Base-by-base conservation (phyloP, 2,113 vertebrate genomes). In the Cottus gobio region DNA sequence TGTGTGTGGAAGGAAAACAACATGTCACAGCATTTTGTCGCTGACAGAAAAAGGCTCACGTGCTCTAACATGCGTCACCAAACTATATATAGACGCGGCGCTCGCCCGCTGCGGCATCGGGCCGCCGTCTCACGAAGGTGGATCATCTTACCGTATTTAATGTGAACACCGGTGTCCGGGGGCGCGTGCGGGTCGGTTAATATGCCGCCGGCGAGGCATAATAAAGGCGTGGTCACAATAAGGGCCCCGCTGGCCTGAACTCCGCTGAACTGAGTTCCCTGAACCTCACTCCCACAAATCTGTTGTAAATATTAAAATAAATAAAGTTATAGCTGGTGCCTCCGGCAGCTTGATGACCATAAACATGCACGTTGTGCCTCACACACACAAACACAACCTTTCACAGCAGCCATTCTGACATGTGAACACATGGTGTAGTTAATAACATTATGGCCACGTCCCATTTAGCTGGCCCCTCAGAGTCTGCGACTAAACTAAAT, bases 201-300 rank as follows among this genome's bases (percentile, higher is more conserved):
- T 85, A 87, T 68, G 78, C 81, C 81, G 37, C 42, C 36, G 77
- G 88, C 69, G 72, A 76, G 85, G 85, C 87, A 92, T 42, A 93
- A 93, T 82, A 91, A 65, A 85, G 85, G 80, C 42, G 28, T 71
- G 69, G 37, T 77, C 67, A 87, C 30, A 89, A 83, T 88, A 89
- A 22, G 66, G 30, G n/a, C n/a, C n/a, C n/a, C n/a, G n/a, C n/a
- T n/a, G n/a, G n/a, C n/a, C n/a, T n/a, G 68, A 67, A 77, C 66
- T 46, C 26, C 22, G 61, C 31, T 72, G 73, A 82, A 71, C 52
- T 71, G 7, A 83, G 46, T 54, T 71, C 66, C 39, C 75, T 74
- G 42, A 77, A 67, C 26, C 13, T n/a, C 34, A 30, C n/a, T n/a
- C n/a, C n/a, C n/a, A n/a, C n/a, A n/a, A n/a, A n/a, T n/a, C n/a